These are phyloP conservation scores for Ptychochromis oligacanthus DNA, from an alignment of 2,113 vertebrate genomes.

Conservation along the genomic window DNA sequence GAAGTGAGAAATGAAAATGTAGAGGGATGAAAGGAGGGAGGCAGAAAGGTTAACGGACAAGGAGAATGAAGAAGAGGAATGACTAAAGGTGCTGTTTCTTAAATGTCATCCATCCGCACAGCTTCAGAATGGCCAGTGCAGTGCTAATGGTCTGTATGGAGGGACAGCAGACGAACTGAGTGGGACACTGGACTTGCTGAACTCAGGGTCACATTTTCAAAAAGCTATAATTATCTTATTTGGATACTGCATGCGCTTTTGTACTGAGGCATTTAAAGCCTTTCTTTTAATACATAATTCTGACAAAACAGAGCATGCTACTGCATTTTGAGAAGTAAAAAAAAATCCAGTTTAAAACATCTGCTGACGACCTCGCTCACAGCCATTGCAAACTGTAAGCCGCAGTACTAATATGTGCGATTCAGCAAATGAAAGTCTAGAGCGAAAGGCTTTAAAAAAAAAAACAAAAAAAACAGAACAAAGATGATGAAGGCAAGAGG, in stretches of 20 bases:
- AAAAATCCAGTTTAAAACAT: not conserved
- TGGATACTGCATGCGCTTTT: not conserved
- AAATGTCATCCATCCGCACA: constrained; percentile 58
- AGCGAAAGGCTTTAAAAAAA: not conserved
- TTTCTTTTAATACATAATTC: not conserved
- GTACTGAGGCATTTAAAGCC: not conserved
- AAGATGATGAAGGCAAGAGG: constrained; percentile 9
- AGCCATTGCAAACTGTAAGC: not conserved
- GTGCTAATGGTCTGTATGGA: constrained; percentile 47
- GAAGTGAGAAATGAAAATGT: constrained; percentile 31
- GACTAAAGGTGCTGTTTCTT: constrained; percentile 49
- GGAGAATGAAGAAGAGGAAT: constrained; percentile 36
- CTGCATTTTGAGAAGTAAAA: not conserved
- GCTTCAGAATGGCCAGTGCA: constrained; percentile 13
- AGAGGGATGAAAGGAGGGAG: constrained; percentile 17
- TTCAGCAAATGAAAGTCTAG: not conserved
- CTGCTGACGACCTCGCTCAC: not conserved
- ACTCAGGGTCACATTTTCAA: constrained; percentile 30
- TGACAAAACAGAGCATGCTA: not conserved
- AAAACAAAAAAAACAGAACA: constrained; percentile 31
- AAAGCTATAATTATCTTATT: constrained; percentile 28
- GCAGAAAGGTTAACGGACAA: constrained; percentile 58
- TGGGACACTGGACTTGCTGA: constrained; percentile 1
- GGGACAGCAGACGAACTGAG: not conserved
- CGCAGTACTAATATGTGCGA: not conserved